Percentiles rank a stretch among this genome's conserved stretches.
Conservation (phyloP, 2,888 invertebrate species). For the Leptothorax acervorum region DNA sequence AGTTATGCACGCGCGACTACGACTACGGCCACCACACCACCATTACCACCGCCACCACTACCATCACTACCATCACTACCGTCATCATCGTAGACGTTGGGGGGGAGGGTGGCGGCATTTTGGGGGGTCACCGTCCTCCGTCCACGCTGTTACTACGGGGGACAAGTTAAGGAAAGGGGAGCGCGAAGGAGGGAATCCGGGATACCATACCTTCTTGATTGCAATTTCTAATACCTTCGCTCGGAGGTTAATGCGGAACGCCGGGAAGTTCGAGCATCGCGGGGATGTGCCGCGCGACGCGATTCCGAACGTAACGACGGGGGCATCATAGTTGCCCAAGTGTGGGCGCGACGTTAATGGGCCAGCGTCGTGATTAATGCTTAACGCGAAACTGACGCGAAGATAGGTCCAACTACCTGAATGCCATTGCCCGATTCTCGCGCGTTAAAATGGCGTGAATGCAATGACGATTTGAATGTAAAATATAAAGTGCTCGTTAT, state of each 20-base stretch:
- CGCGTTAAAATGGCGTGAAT: neutral
- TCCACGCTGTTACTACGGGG: conserved; percentile 49
- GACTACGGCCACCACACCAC: conserved; percentile 59
- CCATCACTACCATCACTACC: conserved; percentile 33
- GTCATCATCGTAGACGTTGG: conserved; percentile 35
- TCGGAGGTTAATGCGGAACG: conserved; percentile 51
- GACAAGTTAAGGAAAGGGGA: conserved; percentile 22
- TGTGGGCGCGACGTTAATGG: conserved; percentile 51
- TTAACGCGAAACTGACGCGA: conserved; percentile 42
- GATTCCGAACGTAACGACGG: conserved; percentile 52
- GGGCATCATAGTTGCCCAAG: conserved; percentile 44
- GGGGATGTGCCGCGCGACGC: conserved; percentile 56
- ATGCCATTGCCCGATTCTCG: neutral
- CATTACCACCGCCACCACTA: conserved; percentile 29
- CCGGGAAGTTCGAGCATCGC: conserved; percentile 52
- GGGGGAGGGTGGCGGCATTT: conserved; percentile 69
- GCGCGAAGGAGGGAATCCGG: conserved; percentile 16
- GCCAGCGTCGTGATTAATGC: conserved; percentile 41
- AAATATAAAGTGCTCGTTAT: conserved; percentile 18
- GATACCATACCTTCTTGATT: conserved; percentile 48
- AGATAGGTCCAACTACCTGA: conserved; percentile 10
- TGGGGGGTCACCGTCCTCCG: conserved; percentile 75
- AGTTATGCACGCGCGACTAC: conserved; percentile 81
- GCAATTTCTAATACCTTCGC: conserved; percentile 56
- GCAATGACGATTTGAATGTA: neutral